Evolutionary conservation across 2,797 vertebrate genomes (phyloP), one percentile per base, ranked within the genome.

Genomic region (Amblyopsis hoosieri): DNA sequence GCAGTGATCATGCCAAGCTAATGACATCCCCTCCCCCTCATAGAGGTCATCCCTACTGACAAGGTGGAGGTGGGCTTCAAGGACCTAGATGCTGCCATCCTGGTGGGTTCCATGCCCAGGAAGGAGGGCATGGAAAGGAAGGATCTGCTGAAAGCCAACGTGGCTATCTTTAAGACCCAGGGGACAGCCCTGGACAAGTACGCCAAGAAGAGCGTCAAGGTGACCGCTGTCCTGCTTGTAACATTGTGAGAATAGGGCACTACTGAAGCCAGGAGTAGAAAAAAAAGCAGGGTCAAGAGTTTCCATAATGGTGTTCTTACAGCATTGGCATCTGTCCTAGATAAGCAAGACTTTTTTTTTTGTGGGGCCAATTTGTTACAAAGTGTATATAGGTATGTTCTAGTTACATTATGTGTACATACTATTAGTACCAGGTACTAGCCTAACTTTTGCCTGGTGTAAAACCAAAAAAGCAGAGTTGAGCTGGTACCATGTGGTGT

Each of bases 81-180:
- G 89, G 94, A 96, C 75, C 89, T 99, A 72, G 97, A 98, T 58
- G 78, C 93, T 14, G 97, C 97, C 56, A 91, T 99, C 80, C 85
- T 99, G 85, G 96, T 98, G 78, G 97, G 97, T 60, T 97, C 97
- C 67, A 98, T 99, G 97, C 97, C 97, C 60, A 93, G 97, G 76
- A 94, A 89, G 80, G 97, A 99, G 5, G 96, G 97, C 68, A 98
- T 99, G 97, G 96, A 98, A 82, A 94, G 97, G 82, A 98, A 98
- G 83, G 96, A 99, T 85, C 91, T 99, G 62, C 94, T 98, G 31
- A 97, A 97, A 87, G 96, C 97, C 57, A 99, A 99, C 29, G 96
- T 96, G 79, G 94, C 94, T 64, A 99, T 98, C 85, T 99, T 99
- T 84, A 96, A 96, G 82, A 93, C 91, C 68, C 97, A 99, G 84